phyloP scores from a whole-genome alignment of 2,113 vertebrate species.

The Peucedramus taeniatus region DNA sequence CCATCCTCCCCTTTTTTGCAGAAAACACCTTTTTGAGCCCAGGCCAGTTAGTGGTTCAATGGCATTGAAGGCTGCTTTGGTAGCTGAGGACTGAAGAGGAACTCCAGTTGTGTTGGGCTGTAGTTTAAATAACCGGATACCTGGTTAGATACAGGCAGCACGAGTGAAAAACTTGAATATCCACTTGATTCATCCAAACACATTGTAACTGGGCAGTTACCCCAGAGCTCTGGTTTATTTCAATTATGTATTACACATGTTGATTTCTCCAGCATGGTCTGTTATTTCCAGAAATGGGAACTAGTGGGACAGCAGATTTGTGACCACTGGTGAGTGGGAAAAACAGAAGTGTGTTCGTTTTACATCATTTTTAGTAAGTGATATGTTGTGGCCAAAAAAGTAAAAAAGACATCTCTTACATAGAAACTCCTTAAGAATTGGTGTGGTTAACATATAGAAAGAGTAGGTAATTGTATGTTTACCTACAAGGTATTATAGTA shows the following conservation, averaged over 20 bases:
- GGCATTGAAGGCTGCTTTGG: background rate
- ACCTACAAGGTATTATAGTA: background rate
- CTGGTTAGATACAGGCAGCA: rapidly evolving
- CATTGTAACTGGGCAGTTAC: rapidly evolving
- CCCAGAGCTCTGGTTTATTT: background rate
- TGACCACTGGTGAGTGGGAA: background rate
- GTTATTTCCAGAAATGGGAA: background rate
- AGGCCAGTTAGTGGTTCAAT: rapidly evolving
- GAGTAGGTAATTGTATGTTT: background rate
- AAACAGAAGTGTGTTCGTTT: background rate
- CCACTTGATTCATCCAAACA: background rate
- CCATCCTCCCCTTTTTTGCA: background rate
- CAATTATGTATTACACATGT: background rate
- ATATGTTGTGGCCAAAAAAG: rapidly evolving
- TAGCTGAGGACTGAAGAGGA: background rate
- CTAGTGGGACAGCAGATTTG: background rate
- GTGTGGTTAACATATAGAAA: background rate
- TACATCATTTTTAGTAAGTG: background rate
- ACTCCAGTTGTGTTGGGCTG: background rate
- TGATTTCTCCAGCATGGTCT: background rate
- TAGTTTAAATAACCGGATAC: background rate
- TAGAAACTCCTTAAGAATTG: background rate
- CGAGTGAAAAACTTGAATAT: background rate
- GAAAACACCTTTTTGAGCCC: background rate
- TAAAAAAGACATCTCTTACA: background rate